Percentiles rank a stretch among this genome's conserved stretches.
These are phyloP conservation scores for Drosophila pandora DNA, from an alignment of 1,140 invertebrate species.

Conservation along the genomic window DNA sequence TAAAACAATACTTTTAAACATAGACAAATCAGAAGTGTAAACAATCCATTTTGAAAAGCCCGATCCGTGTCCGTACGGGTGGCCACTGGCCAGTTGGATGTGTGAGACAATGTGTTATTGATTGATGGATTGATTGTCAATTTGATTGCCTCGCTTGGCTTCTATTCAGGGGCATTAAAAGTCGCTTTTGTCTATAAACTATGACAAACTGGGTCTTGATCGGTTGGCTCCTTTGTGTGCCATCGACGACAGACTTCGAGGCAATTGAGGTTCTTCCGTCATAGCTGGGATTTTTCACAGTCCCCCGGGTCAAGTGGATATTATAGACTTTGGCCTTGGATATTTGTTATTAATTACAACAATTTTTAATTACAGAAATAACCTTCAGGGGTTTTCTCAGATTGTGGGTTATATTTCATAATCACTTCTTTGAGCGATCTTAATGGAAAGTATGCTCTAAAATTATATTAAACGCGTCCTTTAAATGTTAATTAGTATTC, in stretches of 20 bases:
- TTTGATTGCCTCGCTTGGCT: conserved; percentile 55
- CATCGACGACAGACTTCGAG: conserved; percentile 22
- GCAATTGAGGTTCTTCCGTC: conserved; percentile 35
- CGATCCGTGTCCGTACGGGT: conserved; percentile 22
- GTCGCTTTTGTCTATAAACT: conserved; percentile 38
- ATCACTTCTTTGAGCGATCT: too few species aligned
- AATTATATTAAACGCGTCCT: not conserved
- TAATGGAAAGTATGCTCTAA: too few species aligned
- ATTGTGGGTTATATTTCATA: too few species aligned
- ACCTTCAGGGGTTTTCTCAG: not conserved
- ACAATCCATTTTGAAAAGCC: conserved; percentile 63
- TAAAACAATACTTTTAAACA: not conserved
- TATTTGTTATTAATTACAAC: conserved; percentile 26
- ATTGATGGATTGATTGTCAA: conserved; percentile 74
- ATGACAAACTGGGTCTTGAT: conserved; percentile 61
- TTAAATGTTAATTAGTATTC: not conserved
- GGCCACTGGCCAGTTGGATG: conserved; percentile 13
- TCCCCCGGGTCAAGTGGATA: conserved; percentile 34
- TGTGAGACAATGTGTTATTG: conserved; percentile 53
- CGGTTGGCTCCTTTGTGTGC: conserved; percentile 31
- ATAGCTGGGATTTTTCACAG: conserved; percentile 24
- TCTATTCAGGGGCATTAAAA: conserved; percentile 53
- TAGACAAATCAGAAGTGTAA: conserved; percentile 50
- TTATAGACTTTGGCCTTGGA: conserved; percentile 17
- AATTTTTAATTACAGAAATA: conserved; percentile 5